Evolutionary conservation across 2,888 invertebrate species (phyloP).

Genomic region (Panorpa germanica): DNA sequence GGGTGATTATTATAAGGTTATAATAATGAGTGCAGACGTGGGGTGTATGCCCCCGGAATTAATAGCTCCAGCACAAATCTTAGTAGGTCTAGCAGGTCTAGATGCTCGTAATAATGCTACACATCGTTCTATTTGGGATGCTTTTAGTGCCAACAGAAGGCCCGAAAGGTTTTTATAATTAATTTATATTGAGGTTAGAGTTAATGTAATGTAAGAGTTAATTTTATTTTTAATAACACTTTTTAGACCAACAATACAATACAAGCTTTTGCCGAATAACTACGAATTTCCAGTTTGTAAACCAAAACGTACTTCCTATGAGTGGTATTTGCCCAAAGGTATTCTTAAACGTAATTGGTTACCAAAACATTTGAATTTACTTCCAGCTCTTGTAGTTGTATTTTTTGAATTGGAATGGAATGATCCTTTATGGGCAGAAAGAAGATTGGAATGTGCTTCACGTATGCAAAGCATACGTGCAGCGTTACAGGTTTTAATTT

Average conservation of each 20-base stretch:
- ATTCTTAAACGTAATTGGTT: constrained; percentile 92
- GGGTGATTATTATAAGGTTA: too few species aligned
- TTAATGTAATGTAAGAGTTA: neutral
- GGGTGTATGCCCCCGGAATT: constrained; percentile 69
- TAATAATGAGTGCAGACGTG: constrained; percentile 34
- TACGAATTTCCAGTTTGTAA: constrained; percentile 79
- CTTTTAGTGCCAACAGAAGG: constrained; percentile 66
- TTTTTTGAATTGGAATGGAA: constrained; percentile 98
- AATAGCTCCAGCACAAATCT: constrained; percentile 62
- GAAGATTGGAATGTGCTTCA: constrained; percentile 83
- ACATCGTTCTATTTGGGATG: constrained; percentile 87
- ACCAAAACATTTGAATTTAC: constrained; percentile 70
- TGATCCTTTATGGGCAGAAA: constrained; percentile 85
- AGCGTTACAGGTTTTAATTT: constrained; percentile 17
- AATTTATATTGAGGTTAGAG: neutral
- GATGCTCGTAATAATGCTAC: constrained; percentile 68
- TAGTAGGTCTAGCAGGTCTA: constrained; percentile 77
- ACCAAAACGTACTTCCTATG: constrained; percentile 76
- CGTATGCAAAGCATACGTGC: constrained; percentile 63
- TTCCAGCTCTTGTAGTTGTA: constrained; percentile 85
- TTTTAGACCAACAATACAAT: constrained; percentile 55
- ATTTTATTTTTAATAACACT: constrained; percentile 1
- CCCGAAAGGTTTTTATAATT: constrained; percentile 32
- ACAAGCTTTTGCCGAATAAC: constrained; percentile 60
- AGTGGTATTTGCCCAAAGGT: constrained; percentile 90